Evolutionary conservation across 1,140 invertebrate genomes (phyloP).

Genomic region (Bombus sylvicola): DNA sequence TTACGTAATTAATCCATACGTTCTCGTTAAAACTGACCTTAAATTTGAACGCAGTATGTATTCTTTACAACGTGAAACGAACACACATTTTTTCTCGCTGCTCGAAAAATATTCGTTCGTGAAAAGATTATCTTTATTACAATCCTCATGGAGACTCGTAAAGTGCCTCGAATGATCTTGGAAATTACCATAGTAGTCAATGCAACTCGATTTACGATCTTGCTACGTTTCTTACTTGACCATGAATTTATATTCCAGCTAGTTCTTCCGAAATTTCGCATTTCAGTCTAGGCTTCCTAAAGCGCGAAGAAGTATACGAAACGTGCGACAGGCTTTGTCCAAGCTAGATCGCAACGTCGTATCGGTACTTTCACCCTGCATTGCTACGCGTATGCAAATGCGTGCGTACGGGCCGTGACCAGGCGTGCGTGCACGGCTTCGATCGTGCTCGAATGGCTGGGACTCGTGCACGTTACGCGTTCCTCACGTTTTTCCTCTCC

Average conservation of each 20-base stretch:
- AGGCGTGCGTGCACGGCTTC: conserved; percentile 39
- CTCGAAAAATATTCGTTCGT: background rate
- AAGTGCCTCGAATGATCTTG: background rate
- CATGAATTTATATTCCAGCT: background rate
- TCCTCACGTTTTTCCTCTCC: conserved; percentile 20
- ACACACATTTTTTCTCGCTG: no score
- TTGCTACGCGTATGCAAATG: conserved; percentile 51
- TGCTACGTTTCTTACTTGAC: background rate
- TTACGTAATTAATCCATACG: no score
- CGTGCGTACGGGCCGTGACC: conserved; percentile 36
- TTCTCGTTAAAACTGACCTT: background rate
- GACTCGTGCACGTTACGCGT: conserved; percentile 36
- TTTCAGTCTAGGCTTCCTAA: background rate
- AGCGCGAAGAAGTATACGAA: background rate
- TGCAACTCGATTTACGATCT: background rate
- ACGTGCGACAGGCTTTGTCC: conserved; percentile 13
- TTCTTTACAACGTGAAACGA: no score
- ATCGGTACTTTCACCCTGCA: conserved; percentile 56
- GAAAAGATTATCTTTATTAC: background rate
- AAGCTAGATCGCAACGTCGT: conserved; percentile 9
- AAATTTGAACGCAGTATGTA: background rate
- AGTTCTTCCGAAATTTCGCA: background rate
- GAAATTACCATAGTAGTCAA: background rate
- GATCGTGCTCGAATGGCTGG: conserved; percentile 18
- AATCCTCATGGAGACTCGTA: background rate